A percentile compares a stretch with the other conserved stretches of the same genome.
Conservation (phyloP, 2,888 invertebrate genomes). For the Lasioglossum pauxillum region DNA sequence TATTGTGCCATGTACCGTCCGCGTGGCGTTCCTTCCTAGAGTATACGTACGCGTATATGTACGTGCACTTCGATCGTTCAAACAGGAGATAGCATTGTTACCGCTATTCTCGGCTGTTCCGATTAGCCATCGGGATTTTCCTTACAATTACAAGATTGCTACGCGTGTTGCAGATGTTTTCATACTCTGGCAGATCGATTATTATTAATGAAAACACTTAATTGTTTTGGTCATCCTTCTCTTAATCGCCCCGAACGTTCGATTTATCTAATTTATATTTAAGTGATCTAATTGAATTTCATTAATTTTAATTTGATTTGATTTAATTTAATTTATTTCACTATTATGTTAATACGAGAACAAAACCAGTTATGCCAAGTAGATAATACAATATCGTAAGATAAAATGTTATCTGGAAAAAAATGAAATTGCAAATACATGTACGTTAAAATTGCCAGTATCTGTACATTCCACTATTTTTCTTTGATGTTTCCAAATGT, state of each 20-base stretch:
- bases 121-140: conserved; percentile 65
- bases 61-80: conserved; percentile 57
- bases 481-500: neutral
- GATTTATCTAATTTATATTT: neutral
- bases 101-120: conserved; percentile 41
- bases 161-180: conserved; percentile 33
- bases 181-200: neutral
- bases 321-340: neutral
- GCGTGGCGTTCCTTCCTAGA: conserved; percentile 52
- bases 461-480: neutral
- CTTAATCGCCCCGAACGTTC: neutral
- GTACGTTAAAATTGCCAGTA: neutral
- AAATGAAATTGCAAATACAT: too few species aligned
- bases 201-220: conserved; percentile 27
- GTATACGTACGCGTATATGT: neutral
- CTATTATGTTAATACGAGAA: neutral
- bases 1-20: conserved; percentile 54
- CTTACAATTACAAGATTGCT: conserved; percentile 46
- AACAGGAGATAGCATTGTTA: conserved; percentile 67
- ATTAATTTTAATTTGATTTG: neutral
- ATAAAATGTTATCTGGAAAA: neutral
- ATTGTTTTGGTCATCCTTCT: neutral
- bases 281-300: neutral
- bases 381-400: neutral
- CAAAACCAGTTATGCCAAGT: neutral